Evolutionary conservation across 2,888 invertebrate species (phyloP), one percentile per base, ranked within the genome.

Genomic region (Slavum lentiscoides): DNA sequence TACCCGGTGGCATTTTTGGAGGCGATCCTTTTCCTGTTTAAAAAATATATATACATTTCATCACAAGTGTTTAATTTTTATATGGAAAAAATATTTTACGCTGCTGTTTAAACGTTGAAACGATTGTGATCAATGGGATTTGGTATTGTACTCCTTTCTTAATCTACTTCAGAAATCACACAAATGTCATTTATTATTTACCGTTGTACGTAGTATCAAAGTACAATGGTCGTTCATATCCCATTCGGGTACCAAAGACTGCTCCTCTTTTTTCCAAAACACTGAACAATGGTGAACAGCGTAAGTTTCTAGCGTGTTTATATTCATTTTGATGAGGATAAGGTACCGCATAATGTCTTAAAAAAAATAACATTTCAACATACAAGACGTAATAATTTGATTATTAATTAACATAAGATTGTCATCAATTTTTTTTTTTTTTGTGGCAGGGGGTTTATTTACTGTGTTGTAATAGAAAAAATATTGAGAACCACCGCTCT

Each of bases 231-330:
- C 92, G 86, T 85, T 92, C 92, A 84, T 91, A 92, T 19, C 91
- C 91, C 91, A 92, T 91, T 85, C 90, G 89, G 73, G 91, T 91
- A 19, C 91, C 91, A 86, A 92, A 92, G 67, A 91, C 89, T 15
- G 91, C 92, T 1, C 91, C 91, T 81, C 89, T 88, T 77, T 89
- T 89, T 86, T 91, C 90, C 81, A 91, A 86, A 21, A 91, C 89
- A 67, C 91, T 90, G 85, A 91, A 91, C n/a, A 92, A 86, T 5
- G 92, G 91, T 5, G 92, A 92, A 84, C 91, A 91, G 59, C 92
- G 86, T 66, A 92, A 86, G 84, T 89, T 88, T 82, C 91, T 87
- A 15, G 90, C 90, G 84, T 89, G 89, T 84, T 89, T 89, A 84
- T 90, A 91, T 84, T 91, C 91, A 82, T 88, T 88, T 85, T 90